phyloP scores from a whole-genome alignment of 2,888 invertebrate species.

The Meta bourneti region DNA sequence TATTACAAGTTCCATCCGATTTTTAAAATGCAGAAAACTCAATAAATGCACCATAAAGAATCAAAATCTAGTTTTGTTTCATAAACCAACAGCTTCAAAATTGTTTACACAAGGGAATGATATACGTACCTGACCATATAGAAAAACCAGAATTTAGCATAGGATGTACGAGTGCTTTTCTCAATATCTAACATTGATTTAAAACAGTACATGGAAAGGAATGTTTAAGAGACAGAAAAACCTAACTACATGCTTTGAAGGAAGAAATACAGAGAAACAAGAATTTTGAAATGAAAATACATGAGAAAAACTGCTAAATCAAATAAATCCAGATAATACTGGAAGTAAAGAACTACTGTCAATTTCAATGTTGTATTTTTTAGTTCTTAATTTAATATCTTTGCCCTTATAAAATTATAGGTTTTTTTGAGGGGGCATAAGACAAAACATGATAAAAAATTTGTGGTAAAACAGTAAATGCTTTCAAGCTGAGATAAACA shows the following conservation, averaged over 20 bases:
- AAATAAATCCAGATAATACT: neutral
- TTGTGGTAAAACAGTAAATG: too few relatives aligned
- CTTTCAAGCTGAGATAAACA: too few relatives aligned
- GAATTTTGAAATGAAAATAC: neutral
- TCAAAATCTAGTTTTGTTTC: neutral
- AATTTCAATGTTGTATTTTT: too few relatives aligned
- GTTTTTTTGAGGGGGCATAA: neutral
- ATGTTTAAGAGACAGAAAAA: neutral
- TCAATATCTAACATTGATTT: neutral
- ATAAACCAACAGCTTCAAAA: neutral
- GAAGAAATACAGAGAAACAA: neutral
- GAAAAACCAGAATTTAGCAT: neutral
- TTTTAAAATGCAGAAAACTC: neutral
- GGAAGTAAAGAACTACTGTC: too few relatives aligned
- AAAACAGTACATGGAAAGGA: neutral
- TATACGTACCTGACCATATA: conserved; percentile 4
- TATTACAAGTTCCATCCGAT: neutral
- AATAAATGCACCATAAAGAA: neutral
- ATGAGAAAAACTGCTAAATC: neutral
- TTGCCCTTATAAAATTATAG: too few relatives aligned
- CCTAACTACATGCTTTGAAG: neutral
- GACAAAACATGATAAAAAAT: neutral
- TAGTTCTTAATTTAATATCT: too few relatives aligned
- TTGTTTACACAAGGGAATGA: neutral
- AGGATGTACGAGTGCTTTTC: neutral